Base-by-base conservation (phyloP, 1,140 invertebrate genomes). In the Marisa cornuarietis region DNA sequence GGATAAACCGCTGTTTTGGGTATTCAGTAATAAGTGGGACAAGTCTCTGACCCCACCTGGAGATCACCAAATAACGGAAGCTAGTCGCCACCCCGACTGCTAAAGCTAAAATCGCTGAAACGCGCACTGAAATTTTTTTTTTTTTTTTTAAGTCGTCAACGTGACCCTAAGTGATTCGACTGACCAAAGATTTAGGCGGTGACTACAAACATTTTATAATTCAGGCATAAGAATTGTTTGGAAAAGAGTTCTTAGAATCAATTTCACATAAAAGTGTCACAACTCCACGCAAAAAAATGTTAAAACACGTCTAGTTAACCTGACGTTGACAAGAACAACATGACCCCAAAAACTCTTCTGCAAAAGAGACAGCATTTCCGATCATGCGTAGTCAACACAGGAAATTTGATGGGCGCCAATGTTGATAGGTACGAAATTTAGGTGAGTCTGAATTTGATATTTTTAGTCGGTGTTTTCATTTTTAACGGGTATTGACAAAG, bases 401-500 rank as follows among this genome's bases (percentile, higher is more conserved):
- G 26, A 49, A 66, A 61, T 79, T 82, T 82, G 77, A 79, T 73
- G 73, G 78, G 81, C 81, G 81, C 81, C 77, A 79, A 82, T 82
- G 77, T 68, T 78, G 62, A 62, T 73, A 42, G 61, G 49, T 75
- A 76, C 58, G 62, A 52, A 42, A 20, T 52, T 51, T 51, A 77
- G 75, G 75, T 77, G 42, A 51, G 75, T 18, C 20, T 22, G 20
- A 8, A 8, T 22, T 6, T 9, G 26, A 22, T 54, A 8, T 49
- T 22, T 20, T 31, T 20, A 0, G 31, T n/a, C 22, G 3, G n/a
- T 26, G 63, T 26, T 18, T 49, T 62, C 4, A 42, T 13, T 42
- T 65, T 16, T 49, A 18, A 54, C 42, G 8, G 20, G 26, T 42
- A 13, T 14, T 8, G 49, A n/a, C 20, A 20, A 26, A 22, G 24